Percentiles rank a stretch among this genome's conserved stretches.
phyloP scores from a whole-genome alignment of 2,888 invertebrate genomes.

The Rhynchonema sp. region DNA sequence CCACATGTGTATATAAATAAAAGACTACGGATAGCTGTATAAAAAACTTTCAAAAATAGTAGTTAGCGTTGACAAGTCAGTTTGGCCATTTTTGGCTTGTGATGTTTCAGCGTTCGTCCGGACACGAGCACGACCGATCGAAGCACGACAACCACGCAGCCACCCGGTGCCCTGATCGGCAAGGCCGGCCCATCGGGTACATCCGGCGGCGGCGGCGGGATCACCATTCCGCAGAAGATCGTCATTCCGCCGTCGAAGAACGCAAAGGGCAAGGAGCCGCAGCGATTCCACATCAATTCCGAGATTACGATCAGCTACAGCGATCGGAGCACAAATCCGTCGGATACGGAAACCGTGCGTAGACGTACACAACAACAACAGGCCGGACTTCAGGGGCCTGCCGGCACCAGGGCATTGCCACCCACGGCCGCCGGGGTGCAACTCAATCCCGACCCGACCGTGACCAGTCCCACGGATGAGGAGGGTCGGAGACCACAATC shows the following conservation, averaged over 20 bases:
- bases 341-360: not conserved
- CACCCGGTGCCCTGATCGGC: not conserved
- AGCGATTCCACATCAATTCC: constrained; percentile 21
- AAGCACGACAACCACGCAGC: not conserved
- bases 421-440: not conserved
- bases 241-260: constrained; percentile 18
- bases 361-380: not conserved
- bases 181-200: too few species aligned
- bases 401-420: not conserved
- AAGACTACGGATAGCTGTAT: too few species aligned
- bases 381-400: not conserved
- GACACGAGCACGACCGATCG: not conserved
- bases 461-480: not conserved
- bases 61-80: too few species aligned
- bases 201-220: constrained; percentile 7
- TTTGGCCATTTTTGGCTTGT: too few species aligned
- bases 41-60: too few species aligned
- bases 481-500: not conserved
- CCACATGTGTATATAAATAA: too few species aligned
- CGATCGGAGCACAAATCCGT: constrained; percentile 1
- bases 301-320: constrained; percentile 24
- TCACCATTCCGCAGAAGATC: constrained; percentile 24
- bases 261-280: not conserved
- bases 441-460: not conserved
- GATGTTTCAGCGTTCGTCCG: too few species aligned